These are phyloP conservation scores for Drosophila navojoa DNA, from an alignment of 1,140 invertebrate species.

Conservation along the genomic window DNA sequence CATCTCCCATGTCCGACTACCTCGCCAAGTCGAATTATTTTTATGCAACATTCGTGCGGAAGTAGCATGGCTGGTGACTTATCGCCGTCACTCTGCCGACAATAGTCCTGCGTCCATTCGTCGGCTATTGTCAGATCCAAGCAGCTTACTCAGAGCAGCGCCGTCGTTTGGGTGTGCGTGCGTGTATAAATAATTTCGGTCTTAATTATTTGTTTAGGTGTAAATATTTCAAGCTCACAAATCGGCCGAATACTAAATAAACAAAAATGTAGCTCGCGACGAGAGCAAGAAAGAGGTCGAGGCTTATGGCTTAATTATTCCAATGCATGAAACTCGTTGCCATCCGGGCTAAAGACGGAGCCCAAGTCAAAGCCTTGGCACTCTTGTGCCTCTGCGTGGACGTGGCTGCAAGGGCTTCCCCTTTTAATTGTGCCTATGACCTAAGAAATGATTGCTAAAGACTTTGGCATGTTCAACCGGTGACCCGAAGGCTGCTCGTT, in stretches of 20 bases:
- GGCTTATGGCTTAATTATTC: constrained; percentile 82
- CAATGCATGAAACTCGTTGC: constrained; percentile 68
- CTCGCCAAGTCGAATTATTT: constrained; percentile 36
- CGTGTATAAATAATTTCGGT: constrained; percentile 76
- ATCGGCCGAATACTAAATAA: constrained; percentile 23
- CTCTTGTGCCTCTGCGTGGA: constrained; percentile 29
- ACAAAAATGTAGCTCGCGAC: constrained; percentile 34
- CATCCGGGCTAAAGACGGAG: neutral
- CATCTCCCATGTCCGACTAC: neutral
- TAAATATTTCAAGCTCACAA: constrained; percentile 81
- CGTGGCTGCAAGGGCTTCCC: constrained; percentile 8
- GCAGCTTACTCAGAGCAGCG: neutral
- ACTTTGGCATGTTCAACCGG: constrained; percentile 16
- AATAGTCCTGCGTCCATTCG: constrained; percentile 50
- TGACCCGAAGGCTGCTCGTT: constrained; percentile 13
- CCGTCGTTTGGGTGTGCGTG: constrained; percentile 42
- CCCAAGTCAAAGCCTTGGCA: constrained; percentile 12
- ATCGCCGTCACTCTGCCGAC: constrained; percentile 68
- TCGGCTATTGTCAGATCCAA: constrained; percentile 40
- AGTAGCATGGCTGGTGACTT: constrained; percentile 74
- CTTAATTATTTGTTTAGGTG: constrained; percentile 80
- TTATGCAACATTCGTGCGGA: constrained; percentile 69
- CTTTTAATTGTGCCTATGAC: constrained; percentile 48
- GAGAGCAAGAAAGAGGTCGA: constrained; percentile 69
- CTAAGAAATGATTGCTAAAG: constrained; percentile 49